Conservation (phyloP, 2,797 vertebrate species). For the Pagetopsis macropterus region DNA sequence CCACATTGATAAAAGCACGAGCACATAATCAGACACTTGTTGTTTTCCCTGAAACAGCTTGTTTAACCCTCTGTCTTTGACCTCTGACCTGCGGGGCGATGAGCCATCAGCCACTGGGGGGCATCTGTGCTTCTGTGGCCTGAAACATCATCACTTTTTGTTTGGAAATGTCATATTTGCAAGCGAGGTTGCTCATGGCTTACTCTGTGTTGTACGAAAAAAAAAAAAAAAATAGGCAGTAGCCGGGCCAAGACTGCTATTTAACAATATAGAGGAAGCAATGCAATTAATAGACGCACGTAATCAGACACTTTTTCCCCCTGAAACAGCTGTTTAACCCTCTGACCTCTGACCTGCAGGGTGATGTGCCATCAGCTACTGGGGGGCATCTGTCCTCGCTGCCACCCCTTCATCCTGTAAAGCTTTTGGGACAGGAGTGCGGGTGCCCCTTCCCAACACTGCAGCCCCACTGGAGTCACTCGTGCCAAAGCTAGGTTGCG, state of each 20-base stretch:
- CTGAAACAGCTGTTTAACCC: no score
- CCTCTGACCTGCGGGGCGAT: conserved; percentile 79
- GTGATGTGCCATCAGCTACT: conserved; percentile 79
- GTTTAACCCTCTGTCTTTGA: conserved; percentile 63
- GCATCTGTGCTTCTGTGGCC: conserved; percentile 74
- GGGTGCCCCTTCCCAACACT: conserved; percentile 60
- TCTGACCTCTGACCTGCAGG: conserved; percentile 59
- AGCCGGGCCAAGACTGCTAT: conserved; percentile 52
- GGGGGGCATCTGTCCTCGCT: conserved; percentile 81
- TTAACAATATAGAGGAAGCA: conserved; percentile 55
- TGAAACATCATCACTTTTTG: conserved; percentile 56
- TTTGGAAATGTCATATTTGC: conserved; percentile 56
- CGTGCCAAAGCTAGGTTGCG: conserved; percentile 72
- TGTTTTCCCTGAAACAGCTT: conserved; percentile 68
- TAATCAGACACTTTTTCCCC: no score
- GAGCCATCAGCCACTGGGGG: conserved; percentile 76
- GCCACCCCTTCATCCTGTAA: conserved; percentile 67
- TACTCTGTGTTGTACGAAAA: conserved; percentile 34
- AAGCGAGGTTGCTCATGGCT: conserved; percentile 20
- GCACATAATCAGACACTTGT: conserved; percentile 69
- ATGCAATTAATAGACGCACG: conserved; percentile 36
- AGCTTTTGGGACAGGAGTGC: conserved; percentile 78
- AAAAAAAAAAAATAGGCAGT: conserved; percentile 42
- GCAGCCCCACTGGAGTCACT: conserved; percentile 70
- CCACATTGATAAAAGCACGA: conserved; percentile 64